These are phyloP conservation scores for Takifugu bimaculatus DNA, from an alignment of 2,113 vertebrate genomes.

Conservation along the genomic window DNA sequence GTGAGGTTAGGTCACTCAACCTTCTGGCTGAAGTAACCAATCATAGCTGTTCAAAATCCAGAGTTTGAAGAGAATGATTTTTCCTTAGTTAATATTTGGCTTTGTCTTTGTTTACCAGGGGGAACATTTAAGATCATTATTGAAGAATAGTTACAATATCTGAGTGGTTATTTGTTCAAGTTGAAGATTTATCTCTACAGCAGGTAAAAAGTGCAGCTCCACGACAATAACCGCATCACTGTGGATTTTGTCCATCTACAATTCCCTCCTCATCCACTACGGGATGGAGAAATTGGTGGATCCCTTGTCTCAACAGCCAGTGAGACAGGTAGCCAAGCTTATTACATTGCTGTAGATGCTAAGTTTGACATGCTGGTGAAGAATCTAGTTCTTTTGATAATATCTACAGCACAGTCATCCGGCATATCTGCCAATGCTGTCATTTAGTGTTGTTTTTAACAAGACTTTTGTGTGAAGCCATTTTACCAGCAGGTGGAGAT, in stretches of 20 bases:
- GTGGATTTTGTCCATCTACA: slow-evolving; percentile 93
- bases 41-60: no score
- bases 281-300: slow-evolving; percentile 88
- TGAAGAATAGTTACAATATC: slow-evolving; percentile 93
- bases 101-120: slow-evolving; percentile 65
- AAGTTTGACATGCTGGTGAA: no score
- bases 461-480: not conserved
- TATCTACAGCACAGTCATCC: no score
- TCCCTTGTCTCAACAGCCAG: slow-evolving; percentile 83
- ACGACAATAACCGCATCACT: slow-evolving; percentile 90
- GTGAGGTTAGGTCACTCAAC: slow-evolving; percentile 61
- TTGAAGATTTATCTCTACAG: slow-evolving; percentile 89
- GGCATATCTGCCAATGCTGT: no score
- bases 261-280: slow-evolving; percentile 81
- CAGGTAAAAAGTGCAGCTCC: slow-evolving; percentile 82
- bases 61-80: no score
- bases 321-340: slow-evolving; percentile 80
- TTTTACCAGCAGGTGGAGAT: slow-evolving; percentile 42
- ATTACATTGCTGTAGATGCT: not conserved
- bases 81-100: not conserved
- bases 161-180: slow-evolving; percentile 87
- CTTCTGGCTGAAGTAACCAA: no score
- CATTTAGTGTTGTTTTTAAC: not conserved
- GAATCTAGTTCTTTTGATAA: no score
- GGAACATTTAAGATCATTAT: slow-evolving; percentile 91